Percentiles rank a stretch among this genome's conserved stretches.
Evolutionary conservation across 2,113 vertebrate genomes (phyloP).

Genomic region (Rhynchomys soricoides): DNA sequence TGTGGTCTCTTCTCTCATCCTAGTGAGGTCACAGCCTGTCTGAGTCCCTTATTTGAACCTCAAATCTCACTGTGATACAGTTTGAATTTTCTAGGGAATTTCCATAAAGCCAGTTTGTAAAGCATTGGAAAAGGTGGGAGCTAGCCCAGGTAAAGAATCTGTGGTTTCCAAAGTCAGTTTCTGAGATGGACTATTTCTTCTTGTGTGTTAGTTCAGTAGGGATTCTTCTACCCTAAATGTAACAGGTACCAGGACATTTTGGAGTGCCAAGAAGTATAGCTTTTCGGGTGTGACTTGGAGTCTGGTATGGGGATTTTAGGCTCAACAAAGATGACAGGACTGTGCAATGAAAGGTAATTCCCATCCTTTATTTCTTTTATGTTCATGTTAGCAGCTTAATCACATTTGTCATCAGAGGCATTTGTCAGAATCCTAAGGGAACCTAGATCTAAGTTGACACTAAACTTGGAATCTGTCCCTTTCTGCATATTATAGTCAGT

Average conservation of each 20-base stretch:
- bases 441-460: background rate
- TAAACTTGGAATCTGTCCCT: background rate
- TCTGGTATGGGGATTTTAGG: fast-evolving
- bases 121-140: background rate
- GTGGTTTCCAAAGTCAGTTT: background rate
- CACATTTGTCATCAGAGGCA: background rate
- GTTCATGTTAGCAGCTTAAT: background rate
- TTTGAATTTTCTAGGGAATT: background rate
- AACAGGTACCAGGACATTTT: too few relatives aligned
- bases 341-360: background rate
- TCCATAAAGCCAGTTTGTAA: background rate
- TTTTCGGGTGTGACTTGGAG: background rate
- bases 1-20: background rate
- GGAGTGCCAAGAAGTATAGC: too few relatives aligned
- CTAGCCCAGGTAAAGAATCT: background rate
- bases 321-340: too few relatives aligned
- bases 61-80: background rate
- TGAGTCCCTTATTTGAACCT: background rate
- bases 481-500: background rate
- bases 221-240: background rate
- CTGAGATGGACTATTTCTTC: background rate
- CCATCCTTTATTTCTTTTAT: background rate
- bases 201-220: background rate
- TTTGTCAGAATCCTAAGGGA: background rate
- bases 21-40: background rate